These are phyloP conservation scores for Bolborhynchus lineola DNA, from an alignment of 2,113 vertebrate genomes.

Conservation along the genomic window DNA sequence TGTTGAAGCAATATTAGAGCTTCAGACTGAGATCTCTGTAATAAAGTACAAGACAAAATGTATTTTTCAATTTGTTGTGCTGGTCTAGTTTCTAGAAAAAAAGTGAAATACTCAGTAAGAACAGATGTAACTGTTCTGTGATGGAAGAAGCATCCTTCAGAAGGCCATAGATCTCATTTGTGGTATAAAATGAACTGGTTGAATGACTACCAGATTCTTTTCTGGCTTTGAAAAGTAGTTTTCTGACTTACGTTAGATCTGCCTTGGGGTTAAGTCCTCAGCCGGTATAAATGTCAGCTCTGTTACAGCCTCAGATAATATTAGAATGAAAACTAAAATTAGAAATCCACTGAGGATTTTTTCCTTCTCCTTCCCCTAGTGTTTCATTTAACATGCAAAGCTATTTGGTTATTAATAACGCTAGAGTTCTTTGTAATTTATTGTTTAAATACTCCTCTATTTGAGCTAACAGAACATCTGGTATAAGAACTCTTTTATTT, in stretches of 20 bases:
- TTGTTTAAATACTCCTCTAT: background rate
- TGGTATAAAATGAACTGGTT: background rate
- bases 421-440: background rate
- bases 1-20: background rate
- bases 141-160: background rate
- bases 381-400: background rate
- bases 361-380: background rate
- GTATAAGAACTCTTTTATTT: background rate
- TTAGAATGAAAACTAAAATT: background rate
- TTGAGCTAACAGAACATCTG: background rate
- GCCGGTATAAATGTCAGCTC: background rate
- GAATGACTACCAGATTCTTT: background rate
- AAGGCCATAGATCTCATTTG: background rate
- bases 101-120: background rate
- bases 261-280: background rate
- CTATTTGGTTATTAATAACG: background rate
- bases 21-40: background rate
- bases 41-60: background rate
- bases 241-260: background rate
- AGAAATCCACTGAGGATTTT: background rate
- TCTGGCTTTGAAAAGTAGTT: background rate
- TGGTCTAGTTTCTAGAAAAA: background rate
- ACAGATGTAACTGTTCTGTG: background rate
- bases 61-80: background rate
- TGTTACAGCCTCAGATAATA: background rate